Evolutionary conservation across 2,113 vertebrate genomes (phyloP).

Genomic region (Callipepla californica): DNA sequence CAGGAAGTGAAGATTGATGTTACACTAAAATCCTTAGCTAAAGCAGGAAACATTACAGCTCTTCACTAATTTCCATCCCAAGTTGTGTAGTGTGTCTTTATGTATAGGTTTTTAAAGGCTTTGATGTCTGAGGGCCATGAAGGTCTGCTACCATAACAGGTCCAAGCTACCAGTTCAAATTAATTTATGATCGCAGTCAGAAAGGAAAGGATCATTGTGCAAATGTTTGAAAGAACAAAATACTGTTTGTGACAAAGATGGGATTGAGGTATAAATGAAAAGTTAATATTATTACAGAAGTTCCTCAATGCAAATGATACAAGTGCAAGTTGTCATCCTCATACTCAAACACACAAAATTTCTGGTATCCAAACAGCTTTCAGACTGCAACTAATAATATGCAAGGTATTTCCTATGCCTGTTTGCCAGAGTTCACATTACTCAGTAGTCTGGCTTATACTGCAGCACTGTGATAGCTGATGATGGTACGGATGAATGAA

Average conservation of each 20-base stretch:
- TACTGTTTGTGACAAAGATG: background rate
- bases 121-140: background rate
- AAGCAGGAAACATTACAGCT: background rate
- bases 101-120: background rate
- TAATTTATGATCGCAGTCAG: background rate
- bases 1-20: background rate
- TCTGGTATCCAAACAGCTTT: background rate
- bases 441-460: background rate
- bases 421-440: background rate
- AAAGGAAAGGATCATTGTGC: background rate
- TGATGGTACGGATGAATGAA: slow-evolving; percentile 2
- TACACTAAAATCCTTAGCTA: background rate
- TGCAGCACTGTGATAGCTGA: background rate
- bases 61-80: background rate
- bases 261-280: background rate
- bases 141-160: background rate
- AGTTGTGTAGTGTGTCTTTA: background rate
- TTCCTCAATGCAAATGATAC: background rate
- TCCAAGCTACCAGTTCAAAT: background rate
- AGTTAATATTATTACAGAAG: background rate
- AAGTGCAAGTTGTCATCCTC: background rate
- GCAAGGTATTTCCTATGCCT: background rate
- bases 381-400: background rate
- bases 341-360: background rate
- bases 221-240: background rate